Base-by-base conservation (phyloP, 2,888 invertebrate species). In the Chrysodeixis includens region DNA sequence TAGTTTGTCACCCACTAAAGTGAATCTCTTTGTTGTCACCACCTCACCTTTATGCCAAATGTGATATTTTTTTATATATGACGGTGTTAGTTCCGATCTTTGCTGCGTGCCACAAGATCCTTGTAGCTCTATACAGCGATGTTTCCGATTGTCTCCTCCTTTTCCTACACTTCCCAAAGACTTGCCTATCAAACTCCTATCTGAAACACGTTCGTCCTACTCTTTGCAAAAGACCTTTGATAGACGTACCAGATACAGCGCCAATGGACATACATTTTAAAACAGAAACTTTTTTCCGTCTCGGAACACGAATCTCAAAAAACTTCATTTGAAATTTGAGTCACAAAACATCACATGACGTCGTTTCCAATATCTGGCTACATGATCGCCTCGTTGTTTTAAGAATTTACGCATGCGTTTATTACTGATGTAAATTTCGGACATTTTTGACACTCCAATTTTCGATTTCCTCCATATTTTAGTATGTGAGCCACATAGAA, bases 401-500 rank as follows among this genome's bases (percentile, higher is more conserved):
- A 46, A 57, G 22, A 78, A 63, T 69, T 59, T 56, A 69, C 69
- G 26, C 8, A 22, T 52, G 18, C 30, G 0, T 49, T 49, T 64
- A 65, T 68, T 56, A 49, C 58, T n/a, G 30, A n/a, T 56, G 60
- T 81, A 71, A 67, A 78, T 60, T 30, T 35, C 12, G 18, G 22
- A 62, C 53, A 53, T 64, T 64, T 72, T 60, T 62, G 51, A 53
- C 56, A 63, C 35, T 40, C 7, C 35, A 68, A 67, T 58, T 74
- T 76, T 69, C 18, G 44, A 56, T 71, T 79, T 68, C 70, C 65
- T 64, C 44, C 57, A 62, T 68, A 76, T 66, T 52, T 79, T 71
- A 76, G 55, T 74, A 76, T 83, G 66, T 56, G 68, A 64, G 60
- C 76, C 71, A 62, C 71, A 76, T 77, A 65, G 78, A 74, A 71